Percentiles rank a stretch among this genome's conserved stretches.
Evolutionary conservation across 2,888 invertebrate genomes (phyloP).

Genomic region (Melanophora roralis): DNA sequence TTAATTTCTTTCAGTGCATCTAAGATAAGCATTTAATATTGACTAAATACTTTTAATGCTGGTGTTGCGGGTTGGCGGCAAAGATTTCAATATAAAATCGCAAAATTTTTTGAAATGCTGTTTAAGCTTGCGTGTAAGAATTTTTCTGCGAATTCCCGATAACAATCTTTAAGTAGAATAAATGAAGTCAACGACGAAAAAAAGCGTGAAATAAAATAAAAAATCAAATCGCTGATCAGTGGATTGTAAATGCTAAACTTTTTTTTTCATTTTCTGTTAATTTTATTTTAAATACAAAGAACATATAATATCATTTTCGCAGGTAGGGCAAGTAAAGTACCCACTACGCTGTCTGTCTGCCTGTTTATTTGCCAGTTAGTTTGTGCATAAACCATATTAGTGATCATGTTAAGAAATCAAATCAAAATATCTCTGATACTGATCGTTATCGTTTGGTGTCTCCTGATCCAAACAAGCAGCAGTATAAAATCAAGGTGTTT

Average conservation of each 20-base stretch:
- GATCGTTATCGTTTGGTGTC: conserved; percentile 49
- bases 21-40: conserved; percentile 12
- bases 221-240: conserved; percentile 33
- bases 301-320: conserved; percentile 42
- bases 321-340: background rate
- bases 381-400: conserved; percentile 41
- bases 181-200: conserved; percentile 28
- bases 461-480: conserved; percentile 44
- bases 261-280: conserved; percentile 12
- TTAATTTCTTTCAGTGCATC: conserved; percentile 9
- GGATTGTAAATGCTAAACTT: conserved; percentile 43
- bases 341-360: background rate
- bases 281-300: conserved; percentile 24
- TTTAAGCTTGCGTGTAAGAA: conserved; percentile 63
- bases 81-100: conserved; percentile 47
- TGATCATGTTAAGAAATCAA: conserved; percentile 60
- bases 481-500: conserved; percentile 46
- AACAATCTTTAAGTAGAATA: conserved; percentile 53
- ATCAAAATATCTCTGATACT: conserved; percentile 52
- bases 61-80: conserved; percentile 1
- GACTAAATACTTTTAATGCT: conserved; percentile 26
- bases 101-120: conserved; percentile 49
- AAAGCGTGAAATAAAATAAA: background rate
- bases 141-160: conserved; percentile 61
- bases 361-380: background rate